Evolutionary conservation across 1,140 invertebrate species (phyloP).

Genomic region (Platorchestia sp.): DNA sequence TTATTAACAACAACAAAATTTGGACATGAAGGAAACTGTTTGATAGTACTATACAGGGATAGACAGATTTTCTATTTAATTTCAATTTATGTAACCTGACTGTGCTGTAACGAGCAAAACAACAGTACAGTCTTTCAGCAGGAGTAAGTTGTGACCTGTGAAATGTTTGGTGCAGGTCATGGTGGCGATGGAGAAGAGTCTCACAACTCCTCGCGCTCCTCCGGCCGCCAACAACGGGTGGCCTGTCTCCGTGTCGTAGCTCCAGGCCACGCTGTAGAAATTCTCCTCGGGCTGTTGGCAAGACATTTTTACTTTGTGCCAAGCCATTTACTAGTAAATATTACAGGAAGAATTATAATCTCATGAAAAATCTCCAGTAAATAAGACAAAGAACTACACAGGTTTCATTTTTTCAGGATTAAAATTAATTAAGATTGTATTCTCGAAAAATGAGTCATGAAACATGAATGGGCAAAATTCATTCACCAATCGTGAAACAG

Average conservation of each 20-base stretch:
- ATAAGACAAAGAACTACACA: background rate
- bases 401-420: background rate
- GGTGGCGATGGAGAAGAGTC: constrained; percentile 86
- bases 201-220: constrained; percentile 89
- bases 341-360: background rate
- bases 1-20: too few relatives aligned
- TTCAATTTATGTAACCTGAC: too few relatives aligned
- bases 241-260: constrained; percentile 85
- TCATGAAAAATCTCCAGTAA: background rate
- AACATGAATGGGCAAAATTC: background rate
- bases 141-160: constrained; percentile 74
- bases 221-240: constrained; percentile 90
- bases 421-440: background rate
- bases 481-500: background rate
- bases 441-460: background rate
- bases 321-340: constrained; percentile 53
- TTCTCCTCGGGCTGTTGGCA: constrained; percentile 85
- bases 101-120: too few relatives aligned
- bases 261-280: constrained; percentile 97
- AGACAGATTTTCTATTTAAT: too few relatives aligned
- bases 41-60: too few relatives aligned
- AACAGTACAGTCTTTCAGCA: too few relatives aligned
- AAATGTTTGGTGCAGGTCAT: constrained; percentile 92
- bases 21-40: too few relatives aligned
- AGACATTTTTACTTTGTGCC: background rate